Evolutionary conservation across 2,888 invertebrate species (phyloP).

Genomic region (Ochlodes sylvanus): DNA sequence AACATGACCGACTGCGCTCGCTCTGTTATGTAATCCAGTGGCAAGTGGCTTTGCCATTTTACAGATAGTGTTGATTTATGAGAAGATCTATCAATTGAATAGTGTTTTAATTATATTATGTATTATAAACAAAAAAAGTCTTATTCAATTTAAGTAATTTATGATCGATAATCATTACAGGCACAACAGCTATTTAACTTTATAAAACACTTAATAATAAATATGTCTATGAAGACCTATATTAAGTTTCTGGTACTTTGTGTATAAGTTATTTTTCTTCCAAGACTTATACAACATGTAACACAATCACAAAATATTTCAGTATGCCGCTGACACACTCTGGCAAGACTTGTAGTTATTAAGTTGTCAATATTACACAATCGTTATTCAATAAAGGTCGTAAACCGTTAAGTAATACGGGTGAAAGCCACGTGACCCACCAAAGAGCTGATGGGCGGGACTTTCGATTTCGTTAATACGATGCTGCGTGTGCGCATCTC

Average conservation of each 20-base stretch:
- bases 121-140: no score
- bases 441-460: slow-evolving; percentile 59
- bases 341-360: background rate
- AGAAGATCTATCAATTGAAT: background rate
- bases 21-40: slow-evolving; percentile 51
- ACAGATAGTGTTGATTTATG: slow-evolving; percentile 9
- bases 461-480: slow-evolving; percentile 67
- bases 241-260: no score
- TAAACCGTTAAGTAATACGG: slow-evolving; percentile 69
- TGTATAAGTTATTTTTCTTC: no score
- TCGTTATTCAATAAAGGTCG: slow-evolving; percentile 64
- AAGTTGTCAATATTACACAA: slow-evolving; percentile 49
- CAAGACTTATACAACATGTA: no score
- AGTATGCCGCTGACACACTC: background rate
- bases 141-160: no score
- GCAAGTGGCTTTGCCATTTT: slow-evolving; percentile 35
- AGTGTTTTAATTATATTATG: no score
- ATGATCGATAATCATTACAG: no score
- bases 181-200: no score
- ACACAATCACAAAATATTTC: background rate
- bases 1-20: slow-evolving; percentile 48
- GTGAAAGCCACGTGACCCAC: slow-evolving; percentile 70
- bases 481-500: slow-evolving; percentile 45
- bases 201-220: no score
- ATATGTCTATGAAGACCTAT: no score